Evolutionary conservation across 1,140 invertebrate species (phyloP).

Genomic region (Adoxophyes honmai): DNA sequence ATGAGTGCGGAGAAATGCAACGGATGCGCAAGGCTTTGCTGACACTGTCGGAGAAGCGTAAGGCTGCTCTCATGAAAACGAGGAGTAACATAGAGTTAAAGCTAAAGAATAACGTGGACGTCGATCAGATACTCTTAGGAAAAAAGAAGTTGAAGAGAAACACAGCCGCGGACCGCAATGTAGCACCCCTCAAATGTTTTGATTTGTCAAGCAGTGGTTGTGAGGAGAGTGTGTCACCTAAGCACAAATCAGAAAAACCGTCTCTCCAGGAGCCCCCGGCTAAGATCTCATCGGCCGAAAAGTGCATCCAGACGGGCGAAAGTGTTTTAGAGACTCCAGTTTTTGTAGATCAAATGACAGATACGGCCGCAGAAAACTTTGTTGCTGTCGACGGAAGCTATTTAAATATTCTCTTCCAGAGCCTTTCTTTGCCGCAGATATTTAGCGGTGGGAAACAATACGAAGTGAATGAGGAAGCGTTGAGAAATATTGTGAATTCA

Average conservation of each 20-base stretch:
- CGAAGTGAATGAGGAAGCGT: slow-evolving; percentile 65
- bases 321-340: slow-evolving; percentile 21
- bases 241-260: slow-evolving; percentile 34
- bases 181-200: slow-evolving; percentile 60
- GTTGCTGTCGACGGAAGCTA: slow-evolving; percentile 65
- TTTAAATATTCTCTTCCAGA: slow-evolving; percentile 63
- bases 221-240: slow-evolving; percentile 49
- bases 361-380: slow-evolving; percentile 52
- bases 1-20: slow-evolving; percentile 72
- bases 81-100: slow-evolving; percentile 67
- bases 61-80: slow-evolving; percentile 63
- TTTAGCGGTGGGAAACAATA: slow-evolving; percentile 64
- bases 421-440: slow-evolving; percentile 55
- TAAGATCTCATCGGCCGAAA: slow-evolving; percentile 41
- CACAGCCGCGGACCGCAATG: slow-evolving; percentile 34
- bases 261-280: slow-evolving; percentile 9
- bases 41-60: slow-evolving; percentile 59
- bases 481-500: slow-evolving; percentile 55
- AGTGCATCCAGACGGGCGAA: slow-evolving; percentile 58
- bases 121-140: slow-evolving; percentile 54
- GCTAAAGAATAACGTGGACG: slow-evolving; percentile 52
- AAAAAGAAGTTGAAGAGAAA: slow-evolving; percentile 58
- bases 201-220: slow-evolving; percentile 65
- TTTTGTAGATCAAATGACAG: slow-evolving; percentile 28
- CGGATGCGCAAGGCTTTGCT: slow-evolving; percentile 65